Evolutionary conservation across 2,888 invertebrate species (phyloP), one percentile per base, ranked within the genome.

Genomic region (Plebejus argus): DNA sequence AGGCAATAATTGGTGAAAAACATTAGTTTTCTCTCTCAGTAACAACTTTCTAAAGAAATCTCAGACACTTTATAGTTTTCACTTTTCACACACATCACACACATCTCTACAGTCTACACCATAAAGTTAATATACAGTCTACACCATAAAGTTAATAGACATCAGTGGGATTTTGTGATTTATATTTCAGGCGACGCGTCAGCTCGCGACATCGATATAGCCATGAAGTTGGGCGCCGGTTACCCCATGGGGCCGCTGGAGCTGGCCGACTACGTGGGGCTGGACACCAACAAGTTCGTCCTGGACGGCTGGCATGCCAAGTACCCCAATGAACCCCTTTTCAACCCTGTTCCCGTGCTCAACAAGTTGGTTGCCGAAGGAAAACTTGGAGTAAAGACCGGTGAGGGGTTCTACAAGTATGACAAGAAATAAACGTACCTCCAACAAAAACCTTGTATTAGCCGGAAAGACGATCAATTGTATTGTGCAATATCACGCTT

Each of bases 201-300:
- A 4, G 95, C 96, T 0, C 90, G 94, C 79, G 98, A 98, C 88
- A 97, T 98, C 78, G 98, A 98, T 85, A 96, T 95, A 12, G 98
- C 98, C 0, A 98, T 98, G 98, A 98, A 98, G 88, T 91, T 98
- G 1, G 98, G 98, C 7, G 97, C 98, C 18, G 97, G 97, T 0
- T 96, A 98, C 89, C 98, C 98, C 6, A 98, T 98, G 98, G 98
- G 98, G 4, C 98, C 98, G 0, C 95, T 98, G 80, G 97, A 98
- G 89, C 90, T 98, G 70, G 92, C 96, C 1, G 98, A 98, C 91
- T 98, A 97, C 88, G 97, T 97, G 0, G 98, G 98, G 0, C 91
- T 97, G 18, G 98, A 98, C 87, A 97, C 97, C 6, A 95, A 95
- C 78, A 94, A 96, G 84, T 96, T 96, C 84, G 97, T 98, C 84